Base-by-base conservation (phyloP, 2,888 invertebrate species). In the Troglohyphantes excavatus region DNA sequence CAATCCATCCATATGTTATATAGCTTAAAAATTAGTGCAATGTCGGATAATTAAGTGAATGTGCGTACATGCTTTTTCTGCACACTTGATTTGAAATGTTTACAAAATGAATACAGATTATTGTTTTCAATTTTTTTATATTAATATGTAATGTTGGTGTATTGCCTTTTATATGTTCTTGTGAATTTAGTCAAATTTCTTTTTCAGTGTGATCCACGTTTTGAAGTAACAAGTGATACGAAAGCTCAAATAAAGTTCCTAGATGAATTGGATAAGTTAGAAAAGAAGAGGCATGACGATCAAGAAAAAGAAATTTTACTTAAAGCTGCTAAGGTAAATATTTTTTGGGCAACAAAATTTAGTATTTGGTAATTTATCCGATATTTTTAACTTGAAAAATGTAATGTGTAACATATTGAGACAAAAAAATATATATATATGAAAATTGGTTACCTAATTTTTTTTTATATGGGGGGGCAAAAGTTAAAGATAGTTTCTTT, bases 161-260 rank as follows among this genome's bases (percentile, higher is more conserved):
- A 39, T 39, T 39, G 39, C 6, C 3, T 39, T 17, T 19, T 19
- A 11, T 21, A 9, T 29, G 33, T 65, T 9, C 13, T n/a, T 33
- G 19, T 19, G 2, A 11, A 1, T 43, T 39, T 23, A 43, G 43
- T n/a, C 23, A n/a, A 6, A 21, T 72, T 90, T 90, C 85, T 87
- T 86, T 43, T 93, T 97, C 93, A 97, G 96, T 95, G 96, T 93
- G 98, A 99, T 94, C 95, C 96, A 81, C 95, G 96, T 90, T 99
- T 98, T 93, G 98, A 98, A 94, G 95, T 96, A 76, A 96, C 96
- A n/a, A 96, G 96, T 93, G 98, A 98, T 93, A 96, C 97, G 17
- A 96, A 97, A 93, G 96, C 96, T n/a, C 99, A 99, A 94, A 95
- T 99, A 83, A 98, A 98, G 94, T 99, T 99, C 94, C 94, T 99